Evolutionary conservation across 2,113 vertebrate genomes (phyloP), one percentile per base, ranked within the genome.

Genomic region (Speoplatyrhinus poulsoni): DNA sequence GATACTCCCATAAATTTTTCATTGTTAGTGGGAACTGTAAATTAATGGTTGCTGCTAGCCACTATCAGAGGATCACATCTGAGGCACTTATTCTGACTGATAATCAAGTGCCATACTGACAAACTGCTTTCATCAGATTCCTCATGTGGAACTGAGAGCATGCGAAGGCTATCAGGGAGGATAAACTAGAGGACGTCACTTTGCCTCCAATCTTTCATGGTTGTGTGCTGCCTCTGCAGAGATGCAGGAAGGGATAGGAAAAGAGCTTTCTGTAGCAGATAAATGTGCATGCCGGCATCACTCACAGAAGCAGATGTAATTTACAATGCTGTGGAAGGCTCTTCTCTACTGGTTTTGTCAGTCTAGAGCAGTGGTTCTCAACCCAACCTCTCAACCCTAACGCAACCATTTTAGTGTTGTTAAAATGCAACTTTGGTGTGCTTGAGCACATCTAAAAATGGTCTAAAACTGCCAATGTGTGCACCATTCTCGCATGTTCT

Each of bases 61-160:
- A 79, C 83, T 85, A 85, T 91, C 83, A 84, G 77, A 83, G 83
- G 76, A 79, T 79, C 73, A 72, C 87, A 82, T 88, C 89, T 82
- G 80, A 88, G 79, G 77, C 87, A 87, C 79, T 72, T 88, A 87
- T 86, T 85, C 80, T 76, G 84, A 83, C 87, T 87, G 90, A 91
- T 93, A 91, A 93, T 93, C 92, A 92, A 92, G 90, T 87, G 88
- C 86, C 87, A 79, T 80, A 80, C 90, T 92, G 92, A 93, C 89
- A 92, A 91, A 93, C 84, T 71, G 90, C 87, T 91, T 91, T 92
- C 89, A 91, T 92, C 92, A 93, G 89, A 90, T 92, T 86, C 83
- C 88, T 93, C 91, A 90, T 91, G 90, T 92, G 91, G 90, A 93
- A 91, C 90, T 91, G 92, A 91, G 88, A 90, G 90, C 89, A 87